These are phyloP conservation scores for Malurus splendens DNA, from an alignment of 2,797 vertebrate genomes.

Conservation along the genomic window DNA sequence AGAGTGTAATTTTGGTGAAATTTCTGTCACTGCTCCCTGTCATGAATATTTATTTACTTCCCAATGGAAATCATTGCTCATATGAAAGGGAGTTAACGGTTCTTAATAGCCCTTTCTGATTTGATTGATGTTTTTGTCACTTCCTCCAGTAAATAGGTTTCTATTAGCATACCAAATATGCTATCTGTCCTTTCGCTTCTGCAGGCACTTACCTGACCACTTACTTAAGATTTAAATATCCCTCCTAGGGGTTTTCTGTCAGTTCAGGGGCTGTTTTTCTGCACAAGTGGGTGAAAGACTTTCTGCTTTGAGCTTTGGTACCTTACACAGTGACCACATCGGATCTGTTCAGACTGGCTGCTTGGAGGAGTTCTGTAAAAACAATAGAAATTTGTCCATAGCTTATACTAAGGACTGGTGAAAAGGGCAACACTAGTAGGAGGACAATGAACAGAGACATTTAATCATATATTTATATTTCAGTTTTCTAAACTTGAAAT, in stretches of 20 bases:
- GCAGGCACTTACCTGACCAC: slow-evolving; percentile 73
- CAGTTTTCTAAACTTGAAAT: background rate
- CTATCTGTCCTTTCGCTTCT: slow-evolving; percentile 72
- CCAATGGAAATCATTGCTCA: slow-evolving; percentile 80
- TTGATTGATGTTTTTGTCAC: slow-evolving; percentile 85
- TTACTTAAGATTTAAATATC: slow-evolving; percentile 75
- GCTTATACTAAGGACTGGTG: background rate
- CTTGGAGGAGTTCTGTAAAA: background rate
- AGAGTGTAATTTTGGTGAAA: slow-evolving; percentile 67
- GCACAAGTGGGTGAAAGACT: background rate
- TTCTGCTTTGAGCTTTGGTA: background rate
- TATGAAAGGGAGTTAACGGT: slow-evolving; percentile 81
- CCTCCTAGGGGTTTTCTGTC: slow-evolving; percentile 66
- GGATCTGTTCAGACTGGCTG: background rate
- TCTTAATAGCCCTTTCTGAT: slow-evolving; percentile 80
- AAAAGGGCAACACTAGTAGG: background rate
- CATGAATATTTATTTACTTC: slow-evolving; percentile 82
- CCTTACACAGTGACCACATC: background rate
- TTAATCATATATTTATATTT: slow-evolving; percentile 2
- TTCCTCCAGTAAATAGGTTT: slow-evolving; percentile 79
- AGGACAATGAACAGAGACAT: background rate
- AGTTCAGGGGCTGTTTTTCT: slow-evolving; percentile 52
- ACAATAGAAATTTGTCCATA: background rate
- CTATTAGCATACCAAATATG: slow-evolving; percentile 79
- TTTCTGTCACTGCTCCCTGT: slow-evolving; percentile 69